Percentiles rank a stretch among this genome's conserved stretches.
Evolutionary conservation across 2,797 vertebrate species (phyloP).

Genomic region (Lepilemur ruficaudatus): DNA sequence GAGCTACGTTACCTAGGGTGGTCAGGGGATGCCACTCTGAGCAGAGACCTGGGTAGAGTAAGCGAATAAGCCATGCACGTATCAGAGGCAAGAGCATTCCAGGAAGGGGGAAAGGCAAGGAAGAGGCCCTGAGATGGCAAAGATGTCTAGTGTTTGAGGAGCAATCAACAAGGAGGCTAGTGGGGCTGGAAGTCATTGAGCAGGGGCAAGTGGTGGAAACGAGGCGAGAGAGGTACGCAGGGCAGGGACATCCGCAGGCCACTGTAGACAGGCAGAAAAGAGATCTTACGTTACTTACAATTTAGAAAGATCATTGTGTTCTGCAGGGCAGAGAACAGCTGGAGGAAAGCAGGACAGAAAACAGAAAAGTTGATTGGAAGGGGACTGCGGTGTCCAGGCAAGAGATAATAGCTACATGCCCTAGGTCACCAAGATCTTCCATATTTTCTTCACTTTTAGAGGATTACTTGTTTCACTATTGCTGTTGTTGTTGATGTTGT

Average conservation of each 20-base stretch:
- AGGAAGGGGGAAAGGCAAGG: neutral
- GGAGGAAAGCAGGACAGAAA: neutral
- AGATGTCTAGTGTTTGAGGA: slow-evolving; percentile 2
- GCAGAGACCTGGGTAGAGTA: neutral
- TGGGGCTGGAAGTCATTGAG: neutral
- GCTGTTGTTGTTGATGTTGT: neutral
- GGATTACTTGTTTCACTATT: neutral
- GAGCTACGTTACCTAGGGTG: neutral
- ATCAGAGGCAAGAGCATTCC: neutral
- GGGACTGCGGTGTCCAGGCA: neutral
- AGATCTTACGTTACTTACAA: neutral
- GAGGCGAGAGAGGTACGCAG: neutral
- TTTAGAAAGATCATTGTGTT: neutral
- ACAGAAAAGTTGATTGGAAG: neutral
- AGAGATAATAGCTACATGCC: neutral
- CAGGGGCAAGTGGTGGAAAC: neutral
- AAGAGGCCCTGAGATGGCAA: neutral
- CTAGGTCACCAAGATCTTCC: neutral
- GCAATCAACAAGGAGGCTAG: neutral
- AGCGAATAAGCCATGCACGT: neutral
- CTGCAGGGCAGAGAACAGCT: neutral
- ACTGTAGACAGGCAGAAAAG: neutral
- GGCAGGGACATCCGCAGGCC: neutral
- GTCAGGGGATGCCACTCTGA: neutral
- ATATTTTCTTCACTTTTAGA: slow-evolving; percentile 35